Evolutionary conservation across 2,113 vertebrate species (phyloP).

Genomic region (Delphinus delphis): DNA sequence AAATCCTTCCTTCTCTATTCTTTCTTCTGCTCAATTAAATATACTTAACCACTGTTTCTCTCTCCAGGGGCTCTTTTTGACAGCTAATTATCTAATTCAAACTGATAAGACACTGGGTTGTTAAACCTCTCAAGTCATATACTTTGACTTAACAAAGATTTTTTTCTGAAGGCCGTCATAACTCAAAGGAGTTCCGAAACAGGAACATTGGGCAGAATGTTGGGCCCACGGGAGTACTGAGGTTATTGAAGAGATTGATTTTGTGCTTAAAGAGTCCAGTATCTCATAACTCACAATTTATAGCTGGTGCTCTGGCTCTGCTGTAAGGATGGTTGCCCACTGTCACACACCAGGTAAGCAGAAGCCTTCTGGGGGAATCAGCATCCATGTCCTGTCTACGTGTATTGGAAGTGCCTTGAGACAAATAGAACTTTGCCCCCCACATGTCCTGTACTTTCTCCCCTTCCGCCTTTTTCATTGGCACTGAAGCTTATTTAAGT

Average conservation of each 20-base stretch:
- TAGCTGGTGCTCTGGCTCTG: not conserved
- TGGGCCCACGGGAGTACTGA: not conserved
- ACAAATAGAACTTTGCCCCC: not conserved
- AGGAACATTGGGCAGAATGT: not conserved
- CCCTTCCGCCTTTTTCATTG: not conserved
- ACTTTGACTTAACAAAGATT: constrained; percentile 64
- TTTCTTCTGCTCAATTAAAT: constrained; percentile 59
- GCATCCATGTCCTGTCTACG: accelerated
- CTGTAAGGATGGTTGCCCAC: not conserved
- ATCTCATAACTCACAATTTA: not conserved
- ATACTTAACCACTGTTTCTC: constrained; percentile 65
- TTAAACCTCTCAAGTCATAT: constrained; percentile 58
- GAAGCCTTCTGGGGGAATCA: not conserved
- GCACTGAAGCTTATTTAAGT: not conserved
- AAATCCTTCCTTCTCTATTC: not conserved
- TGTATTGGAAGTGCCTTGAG: not conserved
- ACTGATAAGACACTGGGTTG: constrained; percentile 49
- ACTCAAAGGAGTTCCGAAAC: constrained; percentile 30
- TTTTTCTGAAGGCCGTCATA: constrained; percentile 57
- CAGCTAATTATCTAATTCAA: constrained; percentile 73
- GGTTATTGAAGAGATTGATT: not conserved
- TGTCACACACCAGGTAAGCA: not conserved
- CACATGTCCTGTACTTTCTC: not conserved
- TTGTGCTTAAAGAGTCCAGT: not conserved
- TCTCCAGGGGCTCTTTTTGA: constrained; percentile 58